Evolutionary conservation across 1,140 invertebrate genomes (phyloP).

Genomic region (Bombus sylvicola): DNA sequence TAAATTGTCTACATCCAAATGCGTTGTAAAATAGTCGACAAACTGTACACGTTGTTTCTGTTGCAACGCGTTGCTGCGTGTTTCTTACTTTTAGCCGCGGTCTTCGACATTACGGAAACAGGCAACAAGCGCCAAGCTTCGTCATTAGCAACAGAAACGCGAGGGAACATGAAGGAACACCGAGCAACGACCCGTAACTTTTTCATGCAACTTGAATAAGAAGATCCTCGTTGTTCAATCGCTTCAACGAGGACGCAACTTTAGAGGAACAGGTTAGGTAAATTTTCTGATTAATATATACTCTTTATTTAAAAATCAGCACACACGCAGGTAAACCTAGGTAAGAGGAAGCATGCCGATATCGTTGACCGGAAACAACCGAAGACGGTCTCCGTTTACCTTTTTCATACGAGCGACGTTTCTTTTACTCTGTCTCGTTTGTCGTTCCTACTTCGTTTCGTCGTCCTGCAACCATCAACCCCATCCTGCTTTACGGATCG

Average conservation of each 20-base stretch:
- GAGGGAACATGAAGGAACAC: too few relatives aligned
- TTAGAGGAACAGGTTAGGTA: conserved; percentile 34
- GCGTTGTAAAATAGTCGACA: too few relatives aligned
- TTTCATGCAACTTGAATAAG: too few relatives aligned
- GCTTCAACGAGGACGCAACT: neutral
- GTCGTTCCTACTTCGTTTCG: neutral
- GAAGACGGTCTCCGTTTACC: neutral
- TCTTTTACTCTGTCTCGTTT: neutral
- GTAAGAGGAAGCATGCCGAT: conserved; percentile 21
- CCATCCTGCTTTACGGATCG: neutral
- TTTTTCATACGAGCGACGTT: neutral
- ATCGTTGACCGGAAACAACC: neutral
- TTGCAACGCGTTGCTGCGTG: too few relatives aligned
- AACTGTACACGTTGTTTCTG: too few relatives aligned
- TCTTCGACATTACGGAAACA: too few relatives aligned
- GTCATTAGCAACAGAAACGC: too few relatives aligned
- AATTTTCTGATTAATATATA: conserved; percentile 40
- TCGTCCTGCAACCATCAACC: neutral
- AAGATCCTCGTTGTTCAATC: neutral
- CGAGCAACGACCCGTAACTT: too few relatives aligned
- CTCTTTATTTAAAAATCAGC: conserved; percentile 59
- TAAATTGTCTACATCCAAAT: rapidly evolving
- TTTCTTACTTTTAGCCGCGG: too few relatives aligned
- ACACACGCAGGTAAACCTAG: conserved; percentile 39
- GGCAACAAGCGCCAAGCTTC: too few relatives aligned